Evolutionary conservation across 2,797 vertebrate genomes (phyloP), one percentile per base, ranked within the genome.

Genomic region (Manis pentadactyla): DNA sequence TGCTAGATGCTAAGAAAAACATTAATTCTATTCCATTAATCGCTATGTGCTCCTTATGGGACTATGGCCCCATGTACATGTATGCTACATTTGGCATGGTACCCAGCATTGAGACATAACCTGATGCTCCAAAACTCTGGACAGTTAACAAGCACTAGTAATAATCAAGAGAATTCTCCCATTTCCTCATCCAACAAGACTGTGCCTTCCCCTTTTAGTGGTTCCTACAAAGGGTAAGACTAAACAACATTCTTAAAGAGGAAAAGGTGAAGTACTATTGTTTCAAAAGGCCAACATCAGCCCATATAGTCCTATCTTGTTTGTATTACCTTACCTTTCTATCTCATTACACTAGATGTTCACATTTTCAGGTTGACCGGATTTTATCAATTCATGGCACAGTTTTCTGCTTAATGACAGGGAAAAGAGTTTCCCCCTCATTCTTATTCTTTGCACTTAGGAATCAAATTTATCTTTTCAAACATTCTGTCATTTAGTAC

Each of bases 311-410:
- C 51, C 57, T 79, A 73, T 34, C 69, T 31, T 83, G 53, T 73
- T 96, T 64, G 53, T 83, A 87, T 94, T 87, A 92, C 18, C 71
- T 94, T 78, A 95, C 57, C 27, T 57, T 93, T 94, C 87, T 95
- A 81, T 75, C 96, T 53, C 92, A 93, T 96, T 96, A 92, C 63
- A 90, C 31, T 83, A 78, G 64, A 86, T 93, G 79, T 87, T 90
- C 63, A 86, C 87, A 92, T 96, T 97, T 97, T 89, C 87, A 95
- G 90, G 90, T 71, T 97, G 87, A 89, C n/a, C 93, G 59, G 39
- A 87, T 86, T 92, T 96, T 94, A 95, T 87, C 90, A 96, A 96
- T 83, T 75, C 64, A 64, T 29, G 66, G 71, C 75, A 91, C 27
- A 25, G 9, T 83, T 95, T 93, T 83, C 46, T 79, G 34, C 87